Percentiles rank a stretch among this genome's conserved stretches.
phyloP scores from a whole-genome alignment of 2,888 invertebrate genomes.

The Lordiphosa andalusiaca region DNA sequence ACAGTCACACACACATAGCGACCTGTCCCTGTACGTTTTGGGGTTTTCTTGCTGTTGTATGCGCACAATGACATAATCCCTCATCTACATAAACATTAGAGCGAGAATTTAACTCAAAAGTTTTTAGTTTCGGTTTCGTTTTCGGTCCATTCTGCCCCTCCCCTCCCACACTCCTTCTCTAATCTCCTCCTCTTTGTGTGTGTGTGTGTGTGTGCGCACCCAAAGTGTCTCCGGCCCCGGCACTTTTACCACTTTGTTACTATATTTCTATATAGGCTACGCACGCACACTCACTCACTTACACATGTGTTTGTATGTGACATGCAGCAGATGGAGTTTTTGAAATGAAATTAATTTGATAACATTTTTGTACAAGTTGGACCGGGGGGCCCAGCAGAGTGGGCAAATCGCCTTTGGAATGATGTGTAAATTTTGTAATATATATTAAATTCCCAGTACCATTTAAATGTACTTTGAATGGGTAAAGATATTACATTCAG shows the following conservation, averaged over 20 bases:
- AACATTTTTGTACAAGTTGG: conserved; percentile 41
- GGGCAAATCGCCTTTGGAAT: too few species aligned
- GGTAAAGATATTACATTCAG: too few species aligned
- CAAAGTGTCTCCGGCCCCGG: conserved; percentile 34
- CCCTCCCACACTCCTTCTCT: conserved; percentile 9
- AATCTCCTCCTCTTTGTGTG: not conserved
- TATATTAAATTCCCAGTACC: too few species aligned
- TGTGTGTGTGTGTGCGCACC: conserved; percentile 20
- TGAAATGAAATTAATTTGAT: conserved; percentile 72
- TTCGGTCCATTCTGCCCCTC: conserved; percentile 68
- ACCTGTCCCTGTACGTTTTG: conserved; percentile 27
- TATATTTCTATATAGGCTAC: conserved; percentile 23
- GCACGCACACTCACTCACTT: conserved; percentile 15
- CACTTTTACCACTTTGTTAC: conserved; percentile 53
- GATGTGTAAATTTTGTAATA: too few species aligned
- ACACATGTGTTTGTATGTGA: conserved; percentile 45
- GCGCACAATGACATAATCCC: conserved; percentile 75
- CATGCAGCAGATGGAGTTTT: conserved; percentile 73
- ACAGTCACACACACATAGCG: conserved; percentile 2
- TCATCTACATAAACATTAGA: conserved; percentile 76
- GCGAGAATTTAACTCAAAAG: conserved; percentile 76
- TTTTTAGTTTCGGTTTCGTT: conserved; percentile 75
- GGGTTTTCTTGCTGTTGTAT: conserved; percentile 34
- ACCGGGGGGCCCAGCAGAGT: not conserved
- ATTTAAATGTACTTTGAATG: too few species aligned